A percentile compares a stretch with the other conserved stretches of the same genome.
Conservation (phyloP, 2,113 vertebrate species). For the Callionymus lyra region DNA sequence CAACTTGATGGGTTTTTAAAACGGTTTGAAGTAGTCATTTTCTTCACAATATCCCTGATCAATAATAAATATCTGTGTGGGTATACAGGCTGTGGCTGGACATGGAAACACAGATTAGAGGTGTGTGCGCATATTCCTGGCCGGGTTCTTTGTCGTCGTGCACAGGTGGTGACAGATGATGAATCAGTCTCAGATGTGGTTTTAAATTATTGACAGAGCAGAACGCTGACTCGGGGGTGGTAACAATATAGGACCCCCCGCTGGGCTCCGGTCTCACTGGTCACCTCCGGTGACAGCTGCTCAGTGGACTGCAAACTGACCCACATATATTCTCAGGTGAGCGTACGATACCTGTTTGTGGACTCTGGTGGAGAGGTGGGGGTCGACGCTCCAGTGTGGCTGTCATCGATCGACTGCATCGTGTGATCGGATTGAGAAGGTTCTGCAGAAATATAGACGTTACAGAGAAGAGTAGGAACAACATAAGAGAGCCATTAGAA, state of each 20-base stretch:
- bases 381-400: constrained; percentile 49
- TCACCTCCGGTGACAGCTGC: constrained; percentile 18
- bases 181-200: constrained; percentile 26
- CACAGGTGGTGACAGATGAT: constrained; percentile 9
- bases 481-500: no score
- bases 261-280: constrained; percentile 19
- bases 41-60: no score
- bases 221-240: constrained; percentile 1
- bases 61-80: no score
- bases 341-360: constrained; percentile 31
- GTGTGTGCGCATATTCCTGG: not conserved
- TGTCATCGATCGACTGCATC: no score
- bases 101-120: no score
- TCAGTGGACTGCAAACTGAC: constrained; percentile 23
- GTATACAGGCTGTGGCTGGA: no score
- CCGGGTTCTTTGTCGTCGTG: not conserved
- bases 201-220: constrained; percentile 43
- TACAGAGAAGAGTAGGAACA: no score
- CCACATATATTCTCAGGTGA: constrained; percentile 14
- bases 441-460: no score
- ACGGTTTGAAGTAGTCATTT: no score
- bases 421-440: no score
- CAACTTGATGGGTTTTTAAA: no score
- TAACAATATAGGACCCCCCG: constrained; percentile 39
- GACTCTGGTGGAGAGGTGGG: constrained; percentile 33